A percentile compares a stretch with the other conserved stretches of the same genome.
Evolutionary conservation across 1,140 invertebrate species (phyloP).

Genomic region (Charaxes varanes): DNA sequence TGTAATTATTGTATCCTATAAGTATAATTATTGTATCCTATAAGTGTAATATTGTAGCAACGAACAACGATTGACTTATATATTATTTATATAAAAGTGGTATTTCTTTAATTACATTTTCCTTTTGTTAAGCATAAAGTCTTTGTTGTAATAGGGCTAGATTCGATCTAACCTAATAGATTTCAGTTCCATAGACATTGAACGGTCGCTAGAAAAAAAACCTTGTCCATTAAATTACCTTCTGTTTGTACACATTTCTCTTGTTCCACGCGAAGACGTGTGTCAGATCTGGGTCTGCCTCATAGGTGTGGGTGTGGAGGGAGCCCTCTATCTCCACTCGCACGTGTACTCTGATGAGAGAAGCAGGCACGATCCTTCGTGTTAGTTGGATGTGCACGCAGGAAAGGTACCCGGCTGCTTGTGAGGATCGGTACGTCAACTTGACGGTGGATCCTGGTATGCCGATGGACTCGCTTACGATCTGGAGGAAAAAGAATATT

Average conservation of each 20-base stretch:
- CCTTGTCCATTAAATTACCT: slow-evolving; percentile 60
- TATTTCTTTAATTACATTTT: no score
- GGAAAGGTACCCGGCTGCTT: slow-evolving; percentile 93
- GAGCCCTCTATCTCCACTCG: slow-evolving; percentile 94
- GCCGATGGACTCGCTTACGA: slow-evolving; percentile 94
- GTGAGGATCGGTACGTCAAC: slow-evolving; percentile 94
- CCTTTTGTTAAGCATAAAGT: no score
- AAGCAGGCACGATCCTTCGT: slow-evolving; percentile 83
- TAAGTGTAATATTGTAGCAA: no score
- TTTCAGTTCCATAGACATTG: background rate
- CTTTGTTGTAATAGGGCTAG: no score
- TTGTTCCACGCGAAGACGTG: slow-evolving; percentile 98
- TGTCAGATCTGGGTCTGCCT: slow-evolving; percentile 94
- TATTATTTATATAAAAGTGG: no score
- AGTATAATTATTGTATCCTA: no score
- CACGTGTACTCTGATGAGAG: slow-evolving; percentile 91
- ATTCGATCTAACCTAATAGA: background rate
- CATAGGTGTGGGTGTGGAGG: slow-evolving; percentile 92
- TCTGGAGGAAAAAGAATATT: slow-evolving; percentile 75
- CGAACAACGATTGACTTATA: no score
- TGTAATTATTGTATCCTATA: no score
- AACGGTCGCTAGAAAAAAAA: background rate
- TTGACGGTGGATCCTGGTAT: slow-evolving; percentile 94
- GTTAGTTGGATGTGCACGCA: slow-evolving; percentile 94
- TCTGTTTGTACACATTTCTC: slow-evolving; percentile 97